These are phyloP conservation scores for Bombus sibiricus DNA, from an alignment of 1,140 invertebrate species.

Conservation along the genomic window DNA sequence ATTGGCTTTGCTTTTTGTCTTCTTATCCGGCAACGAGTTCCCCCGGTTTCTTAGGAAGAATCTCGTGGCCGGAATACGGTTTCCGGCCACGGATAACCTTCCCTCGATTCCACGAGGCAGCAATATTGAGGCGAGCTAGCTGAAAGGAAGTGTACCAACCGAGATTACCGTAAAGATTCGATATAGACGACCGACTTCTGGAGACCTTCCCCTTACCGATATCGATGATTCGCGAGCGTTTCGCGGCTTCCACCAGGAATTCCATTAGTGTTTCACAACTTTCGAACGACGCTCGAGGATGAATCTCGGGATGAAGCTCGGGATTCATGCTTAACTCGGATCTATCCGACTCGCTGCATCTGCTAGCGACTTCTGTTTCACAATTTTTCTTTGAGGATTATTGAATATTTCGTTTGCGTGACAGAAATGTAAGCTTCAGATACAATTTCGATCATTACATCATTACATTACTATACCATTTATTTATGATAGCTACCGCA, in stretches of 20 bases:
- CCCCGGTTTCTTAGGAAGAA: not conserved
- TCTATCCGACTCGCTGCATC: not conserved
- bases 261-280: constrained; percentile 27
- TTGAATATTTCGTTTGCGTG: not conserved
- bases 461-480: not conserved
- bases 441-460: not conserved
- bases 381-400: not conserved
- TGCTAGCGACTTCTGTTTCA: not conserved
- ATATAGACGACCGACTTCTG: constrained; percentile 41
- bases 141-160: constrained; percentile 39
- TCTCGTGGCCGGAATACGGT: constrained; percentile 37
- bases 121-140: constrained; percentile 31
- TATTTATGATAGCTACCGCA: too few species aligned
- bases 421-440: not conserved
- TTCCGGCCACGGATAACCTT: constrained; percentile 43
- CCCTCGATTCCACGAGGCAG: not conserved
- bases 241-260: constrained; percentile 4
- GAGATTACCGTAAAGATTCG: constrained; percentile 52
- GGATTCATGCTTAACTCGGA: not conserved
- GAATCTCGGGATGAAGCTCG: not conserved
- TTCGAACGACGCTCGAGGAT: not conserved
- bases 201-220: constrained; percentile 3
- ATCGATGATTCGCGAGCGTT: constrained; percentile 26
- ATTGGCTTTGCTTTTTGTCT: constrained; percentile 35
- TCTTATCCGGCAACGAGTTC: constrained; percentile 6